Conservation (phyloP, 2,113 vertebrate species). For the Struthidea cinerea region DNA sequence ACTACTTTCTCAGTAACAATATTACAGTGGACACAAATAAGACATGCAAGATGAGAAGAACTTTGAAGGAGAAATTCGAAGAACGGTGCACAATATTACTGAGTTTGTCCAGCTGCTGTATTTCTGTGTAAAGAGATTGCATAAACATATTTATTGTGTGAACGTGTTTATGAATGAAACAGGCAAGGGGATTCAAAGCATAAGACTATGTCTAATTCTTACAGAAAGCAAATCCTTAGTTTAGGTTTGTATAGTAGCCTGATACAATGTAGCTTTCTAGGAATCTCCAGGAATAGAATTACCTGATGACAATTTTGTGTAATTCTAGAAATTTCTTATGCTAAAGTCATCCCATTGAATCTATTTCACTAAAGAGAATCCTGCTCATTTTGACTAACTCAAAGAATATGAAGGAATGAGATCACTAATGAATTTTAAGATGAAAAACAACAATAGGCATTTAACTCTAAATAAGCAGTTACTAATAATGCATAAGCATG, state of each 20-base stretch:
- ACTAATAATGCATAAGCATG: not conserved
- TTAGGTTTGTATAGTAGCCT: not conserved
- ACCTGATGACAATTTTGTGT: not conserved
- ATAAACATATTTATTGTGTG: not conserved
- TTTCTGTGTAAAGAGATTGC: not conserved
- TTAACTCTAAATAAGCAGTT: not conserved
- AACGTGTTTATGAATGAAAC: not conserved
- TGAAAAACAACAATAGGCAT: not conserved
- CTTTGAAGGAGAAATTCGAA: not conserved
- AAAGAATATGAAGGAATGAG: not conserved
- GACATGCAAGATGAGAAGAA: not conserved
- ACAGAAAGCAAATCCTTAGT: not conserved
- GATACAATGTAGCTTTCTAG: not conserved
- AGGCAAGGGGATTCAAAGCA: not conserved
- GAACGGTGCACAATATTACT: not conserved
- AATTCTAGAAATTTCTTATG: not conserved
- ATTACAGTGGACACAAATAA: not conserved
- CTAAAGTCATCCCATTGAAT: not conserved
- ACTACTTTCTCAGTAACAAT: not conserved
- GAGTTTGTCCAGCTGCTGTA: not conserved
- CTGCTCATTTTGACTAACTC: not conserved
- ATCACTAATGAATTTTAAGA: not conserved
- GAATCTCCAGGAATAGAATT: not conserved
- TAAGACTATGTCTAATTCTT: not conserved
- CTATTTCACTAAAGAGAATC: not conserved